A percentile compares a stretch with the other conserved stretches of the same genome.
phyloP scores from a whole-genome alignment of 2,797 vertebrate genomes.

The Danio jaintianensis region DNA sequence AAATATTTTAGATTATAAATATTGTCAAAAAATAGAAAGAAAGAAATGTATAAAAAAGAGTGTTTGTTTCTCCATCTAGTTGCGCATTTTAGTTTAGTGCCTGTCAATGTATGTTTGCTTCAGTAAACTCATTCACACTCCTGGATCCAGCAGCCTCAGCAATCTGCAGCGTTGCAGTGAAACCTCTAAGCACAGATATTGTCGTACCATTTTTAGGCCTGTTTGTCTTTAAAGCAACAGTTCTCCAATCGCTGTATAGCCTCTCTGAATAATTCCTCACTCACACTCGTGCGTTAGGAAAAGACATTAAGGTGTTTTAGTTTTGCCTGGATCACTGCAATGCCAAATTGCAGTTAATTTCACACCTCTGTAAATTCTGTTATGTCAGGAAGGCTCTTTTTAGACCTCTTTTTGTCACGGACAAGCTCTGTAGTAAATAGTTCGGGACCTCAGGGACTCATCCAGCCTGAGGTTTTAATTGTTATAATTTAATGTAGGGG shows the following conservation, averaged over 20 bases:
- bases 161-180: conserved; percentile 19
- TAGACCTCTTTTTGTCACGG: conserved; percentile 22
- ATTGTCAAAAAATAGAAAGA: too few species aligned
- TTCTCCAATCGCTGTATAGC: conserved; percentile 36
- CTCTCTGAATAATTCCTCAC: conserved; percentile 28
- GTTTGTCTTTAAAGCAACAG: conserved; percentile 51
- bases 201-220: conserved; percentile 47
- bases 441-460: conserved; percentile 14
- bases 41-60: too few species aligned
- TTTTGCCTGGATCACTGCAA: conserved; percentile 34
- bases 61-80: conserved; percentile 48
- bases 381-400: conserved; percentile 37
- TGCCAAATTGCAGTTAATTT: conserved; percentile 56
- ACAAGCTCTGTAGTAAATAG: conserved; percentile 40
- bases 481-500: conserved; percentile 37
- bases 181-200: conserved; percentile 46
- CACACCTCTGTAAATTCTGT: conserved; percentile 49
- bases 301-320: conserved; percentile 50
- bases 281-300: conserved; percentile 40
- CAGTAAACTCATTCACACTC: conserved; percentile 60
- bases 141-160: conserved; percentile 50
- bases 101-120: conserved; percentile 61
- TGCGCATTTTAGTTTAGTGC: conserved; percentile 52
- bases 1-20: too few species aligned
- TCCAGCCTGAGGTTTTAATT: conserved; percentile 35